phyloP scores from a whole-genome alignment of 2,113 vertebrate genomes.

The Ceuthmochares aereus region DNA sequence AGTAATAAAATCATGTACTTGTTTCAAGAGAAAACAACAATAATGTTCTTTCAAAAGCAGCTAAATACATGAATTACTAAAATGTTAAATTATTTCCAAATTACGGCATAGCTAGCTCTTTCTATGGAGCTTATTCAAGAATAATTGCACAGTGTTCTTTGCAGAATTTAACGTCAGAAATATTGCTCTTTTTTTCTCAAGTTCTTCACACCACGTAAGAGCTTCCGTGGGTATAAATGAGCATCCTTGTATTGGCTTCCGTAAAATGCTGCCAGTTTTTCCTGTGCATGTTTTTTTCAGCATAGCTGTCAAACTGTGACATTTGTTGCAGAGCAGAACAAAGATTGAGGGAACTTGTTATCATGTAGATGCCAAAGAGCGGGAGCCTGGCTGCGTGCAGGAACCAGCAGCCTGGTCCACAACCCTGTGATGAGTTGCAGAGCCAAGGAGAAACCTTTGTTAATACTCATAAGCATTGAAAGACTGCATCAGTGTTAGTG shows the following conservation, averaged over 20 bases:
- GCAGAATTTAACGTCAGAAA: neutral
- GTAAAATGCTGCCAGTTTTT: neutral
- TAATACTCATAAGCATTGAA: neutral
- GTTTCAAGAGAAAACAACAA: neutral
- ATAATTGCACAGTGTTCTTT: constrained; percentile 23
- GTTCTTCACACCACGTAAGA: neutral
- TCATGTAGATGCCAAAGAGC: neutral
- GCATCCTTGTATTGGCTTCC: neutral
- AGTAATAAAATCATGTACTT: neutral
- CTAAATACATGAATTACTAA: constrained; percentile 31
- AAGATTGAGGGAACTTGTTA: neutral
- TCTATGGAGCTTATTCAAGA: neutral
- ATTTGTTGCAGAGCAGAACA: neutral
- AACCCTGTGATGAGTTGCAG: rapidly evolving
- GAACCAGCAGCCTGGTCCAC: neutral
- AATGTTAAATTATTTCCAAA: constrained; percentile 41
- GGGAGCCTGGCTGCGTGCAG: neutral
- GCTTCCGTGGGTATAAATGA: neutral
- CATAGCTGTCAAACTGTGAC: neutral
- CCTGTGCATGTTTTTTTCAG: neutral
- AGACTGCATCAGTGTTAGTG: neutral
- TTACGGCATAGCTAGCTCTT: neutral
- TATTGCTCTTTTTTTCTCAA: neutral
- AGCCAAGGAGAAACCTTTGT: neutral
- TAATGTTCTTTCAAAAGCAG: neutral